Evolutionary conservation across 2,113 vertebrate species (phyloP).

Genomic region (Lasiurus cinereus): DNA sequence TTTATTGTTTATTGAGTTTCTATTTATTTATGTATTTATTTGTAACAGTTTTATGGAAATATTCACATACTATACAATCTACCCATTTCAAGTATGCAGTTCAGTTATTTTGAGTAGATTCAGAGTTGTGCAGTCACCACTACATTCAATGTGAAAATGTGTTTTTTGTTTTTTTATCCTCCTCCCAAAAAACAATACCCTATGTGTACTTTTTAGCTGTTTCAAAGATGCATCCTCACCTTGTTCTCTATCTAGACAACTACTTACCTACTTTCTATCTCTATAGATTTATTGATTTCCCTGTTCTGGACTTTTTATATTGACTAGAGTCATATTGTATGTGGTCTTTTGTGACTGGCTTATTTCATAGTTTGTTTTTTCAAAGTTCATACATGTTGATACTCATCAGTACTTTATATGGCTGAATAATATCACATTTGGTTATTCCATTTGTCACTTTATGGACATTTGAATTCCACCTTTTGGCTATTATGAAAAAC

Average conservation of each 20-base stretch:
- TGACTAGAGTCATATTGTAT: background rate
- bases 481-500: slow-evolving; percentile 32
- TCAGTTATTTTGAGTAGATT: slow-evolving; percentile 1
- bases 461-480: background rate
- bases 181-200: background rate
- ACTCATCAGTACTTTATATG: background rate
- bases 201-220: background rate
- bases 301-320: slow-evolving; percentile 2
- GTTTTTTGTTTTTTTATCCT: background rate
- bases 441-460: background rate
- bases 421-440: background rate
- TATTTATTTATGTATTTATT: background rate
- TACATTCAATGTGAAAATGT: background rate
- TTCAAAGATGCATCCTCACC: background rate
- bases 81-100: background rate
- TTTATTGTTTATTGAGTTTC: background rate
- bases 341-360: background rate
- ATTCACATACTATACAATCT: background rate
- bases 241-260: background rate
- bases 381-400: background rate
- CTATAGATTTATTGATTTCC: background rate
- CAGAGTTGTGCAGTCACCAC: background rate
- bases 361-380: slow-evolving; percentile 18
- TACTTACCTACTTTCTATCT: background rate
- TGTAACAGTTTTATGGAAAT: slow-evolving; percentile 8